Evolutionary conservation across 2,113 vertebrate genomes (phyloP), one percentile per base, ranked within the genome.

Genomic region (Ivindomyrus marchei): DNA sequence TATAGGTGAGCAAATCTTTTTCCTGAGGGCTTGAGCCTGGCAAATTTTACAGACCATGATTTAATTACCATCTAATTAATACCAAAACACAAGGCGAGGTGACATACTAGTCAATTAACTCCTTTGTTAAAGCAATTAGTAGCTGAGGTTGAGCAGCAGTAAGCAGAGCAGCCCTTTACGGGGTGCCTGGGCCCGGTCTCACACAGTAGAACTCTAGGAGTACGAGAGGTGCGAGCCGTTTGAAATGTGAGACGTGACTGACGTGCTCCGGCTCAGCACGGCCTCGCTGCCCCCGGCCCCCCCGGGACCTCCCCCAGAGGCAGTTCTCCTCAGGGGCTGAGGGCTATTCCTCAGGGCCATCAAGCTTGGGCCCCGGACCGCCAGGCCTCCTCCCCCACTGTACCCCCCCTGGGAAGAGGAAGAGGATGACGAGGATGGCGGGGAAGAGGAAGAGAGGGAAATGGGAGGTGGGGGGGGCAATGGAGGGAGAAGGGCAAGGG

Each of bases 181-280:
- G 45, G 83, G 42, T 21, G 36, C 39, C 83, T 10, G 21, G 21
- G 83, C 9, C 39, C 4, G 19, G 83, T n/a, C 42, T 85, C 45
- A 1, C 45, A 2, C 45, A n/a, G 36, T 1, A 47, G 19, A 47
- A 21, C 45, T 93, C 95, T 97, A 98, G 89, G 97, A 98, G 93
- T 98, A 98, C 90, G 97, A 97, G 91, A 97, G 95, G 90, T 98
- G 97, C 80, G 97, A 98, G 89, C 97, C 97, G 0, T 98, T 98
- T 49, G 97, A 97, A 94, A 98, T 97, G 94, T 98, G 97, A 13
- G 97, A 98, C 45, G 97, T 97, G 66, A 98, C 97, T 11, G 97
- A 98, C 89, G 97, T 98, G 93, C 97, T 98, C 15, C 97, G 96
- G 93, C 97, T 98, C 93, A 98, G 94, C 4, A 94, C 97, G 56